Base-by-base conservation (phyloP, 64 coral and sea anemone species). In the Pocillopora verrucosa region DNA sequence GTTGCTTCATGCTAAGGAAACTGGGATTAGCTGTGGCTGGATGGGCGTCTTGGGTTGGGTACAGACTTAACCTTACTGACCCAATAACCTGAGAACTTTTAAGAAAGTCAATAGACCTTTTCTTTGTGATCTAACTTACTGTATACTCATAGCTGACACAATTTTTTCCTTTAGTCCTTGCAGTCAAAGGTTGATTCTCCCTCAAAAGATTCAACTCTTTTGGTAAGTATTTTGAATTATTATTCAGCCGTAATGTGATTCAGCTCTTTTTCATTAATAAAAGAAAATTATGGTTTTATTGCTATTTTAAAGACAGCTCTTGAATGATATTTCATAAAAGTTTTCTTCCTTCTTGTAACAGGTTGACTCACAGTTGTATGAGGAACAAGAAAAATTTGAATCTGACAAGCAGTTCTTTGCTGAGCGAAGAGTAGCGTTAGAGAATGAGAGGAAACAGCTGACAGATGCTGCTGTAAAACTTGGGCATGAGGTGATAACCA, bases 381-480 rank as follows among this genome's bases (percentile, higher is more conserved):
- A 92, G 16, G 90, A 92, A 56, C 77, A 86, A 76, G 90, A 92
- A 22, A 56, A 86, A 61, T 77, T 92, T 17, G 34, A 77, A 56
- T 58, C 75, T 20, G 83, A 92, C 35, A 86, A 80, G 60, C 12
- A 73, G 19, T 72, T 92, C 34, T 92, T 87, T 58, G 74, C 76
- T 36, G 84, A 92, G 45, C 90, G 87, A 36, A 77, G 65, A 64
- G 61, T 10, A 60, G 58, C 61, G 9, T 59, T 92, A 34, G 90
- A 92, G n/a, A 77, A 87, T 2, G 83, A 92, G 51, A 56, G 83
- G 73, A 92, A 16, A 74, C 36, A 87, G 15, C 77, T 87, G 19
- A 87, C 90, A 15, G 90, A 92, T 74, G 83, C 90, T 51, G 83
- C 90, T 13, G 83, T 82, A 22, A 92, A 92, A 82, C 72, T 92